Evolutionary conservation across 2,113 vertebrate genomes (phyloP).

Genomic region (Amphiprion ocellaris): DNA sequence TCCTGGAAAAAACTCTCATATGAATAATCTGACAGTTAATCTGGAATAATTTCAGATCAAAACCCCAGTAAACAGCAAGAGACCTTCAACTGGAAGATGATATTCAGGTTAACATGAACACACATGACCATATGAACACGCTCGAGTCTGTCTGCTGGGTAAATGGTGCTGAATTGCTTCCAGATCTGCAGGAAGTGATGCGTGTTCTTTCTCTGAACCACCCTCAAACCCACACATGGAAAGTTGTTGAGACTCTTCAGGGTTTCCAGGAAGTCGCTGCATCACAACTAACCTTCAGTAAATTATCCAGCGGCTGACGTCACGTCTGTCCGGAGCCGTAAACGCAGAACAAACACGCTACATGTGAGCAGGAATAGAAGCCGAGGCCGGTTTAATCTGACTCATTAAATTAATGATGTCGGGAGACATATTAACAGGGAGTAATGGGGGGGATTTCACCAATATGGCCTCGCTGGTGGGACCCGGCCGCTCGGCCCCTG

Average conservation of each 20-base stretch:
- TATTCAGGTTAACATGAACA: neutral
- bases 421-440: no score
- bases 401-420: neutral
- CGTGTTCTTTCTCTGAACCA: conserved; percentile 18
- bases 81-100: no score
- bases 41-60: no score
- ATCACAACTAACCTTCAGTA: neutral
- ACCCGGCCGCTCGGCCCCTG: no score
- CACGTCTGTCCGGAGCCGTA: conserved; percentile 26
- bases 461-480: no score
- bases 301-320: conserved; percentile 27
- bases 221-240: conserved; percentile 62
- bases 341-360: neutral
- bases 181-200: conserved; percentile 63
- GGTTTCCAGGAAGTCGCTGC: conserved; percentile 43
- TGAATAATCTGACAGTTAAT: no score
- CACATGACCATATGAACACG: conserved; percentile 5
- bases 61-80: no score
- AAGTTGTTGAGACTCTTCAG: conserved; percentile 58
- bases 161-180: conserved; percentile 62
- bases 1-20: no score
- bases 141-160: neutral
- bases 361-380: neutral
- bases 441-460: no score
- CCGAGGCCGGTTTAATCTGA: neutral